phyloP scores from a whole-genome alignment of 2,888 invertebrate species.

The Drosophila crucigera region DNA sequence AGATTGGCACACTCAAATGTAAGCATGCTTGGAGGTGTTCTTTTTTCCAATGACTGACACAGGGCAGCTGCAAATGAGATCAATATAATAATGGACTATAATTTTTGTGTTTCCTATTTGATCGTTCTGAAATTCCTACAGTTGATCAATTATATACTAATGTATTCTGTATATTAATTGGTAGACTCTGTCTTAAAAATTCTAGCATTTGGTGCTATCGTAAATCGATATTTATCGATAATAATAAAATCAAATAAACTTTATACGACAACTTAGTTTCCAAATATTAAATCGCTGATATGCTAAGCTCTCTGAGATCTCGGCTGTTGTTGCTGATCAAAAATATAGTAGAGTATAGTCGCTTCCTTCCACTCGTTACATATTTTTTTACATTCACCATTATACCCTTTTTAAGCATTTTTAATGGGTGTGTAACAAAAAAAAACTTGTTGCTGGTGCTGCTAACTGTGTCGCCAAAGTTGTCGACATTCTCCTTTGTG shows the following conservation, averaged over 20 bases:
- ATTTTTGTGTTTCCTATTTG: not conserved
- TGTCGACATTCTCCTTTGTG: conserved; percentile 44
- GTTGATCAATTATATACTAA: not conserved
- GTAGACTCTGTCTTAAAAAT: not conserved
- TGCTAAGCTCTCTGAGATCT: not conserved
- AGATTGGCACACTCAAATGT: not conserved
- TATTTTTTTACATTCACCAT: not conserved
- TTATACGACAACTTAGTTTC: not conserved
- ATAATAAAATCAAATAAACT: not conserved
- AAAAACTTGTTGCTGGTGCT: conserved; percentile 67
- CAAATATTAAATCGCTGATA: no score
- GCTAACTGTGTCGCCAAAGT: conserved; percentile 75
- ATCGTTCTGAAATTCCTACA: not conserved
- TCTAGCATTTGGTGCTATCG: rapidly evolving
- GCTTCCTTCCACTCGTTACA: not conserved
- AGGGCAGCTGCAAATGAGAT: not conserved
- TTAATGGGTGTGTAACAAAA: conserved; percentile 3
- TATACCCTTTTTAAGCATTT: not conserved
- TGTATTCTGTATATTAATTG: not conserved
- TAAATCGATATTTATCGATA: not conserved
- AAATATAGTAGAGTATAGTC: not conserved
- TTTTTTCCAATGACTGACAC: not conserved
- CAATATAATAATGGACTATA: not conserved
- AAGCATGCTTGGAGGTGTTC: not conserved
- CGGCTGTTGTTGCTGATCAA: not conserved